Conservation (phyloP, 1,140 invertebrate genomes). For the Brachystomella parvula region DNA sequence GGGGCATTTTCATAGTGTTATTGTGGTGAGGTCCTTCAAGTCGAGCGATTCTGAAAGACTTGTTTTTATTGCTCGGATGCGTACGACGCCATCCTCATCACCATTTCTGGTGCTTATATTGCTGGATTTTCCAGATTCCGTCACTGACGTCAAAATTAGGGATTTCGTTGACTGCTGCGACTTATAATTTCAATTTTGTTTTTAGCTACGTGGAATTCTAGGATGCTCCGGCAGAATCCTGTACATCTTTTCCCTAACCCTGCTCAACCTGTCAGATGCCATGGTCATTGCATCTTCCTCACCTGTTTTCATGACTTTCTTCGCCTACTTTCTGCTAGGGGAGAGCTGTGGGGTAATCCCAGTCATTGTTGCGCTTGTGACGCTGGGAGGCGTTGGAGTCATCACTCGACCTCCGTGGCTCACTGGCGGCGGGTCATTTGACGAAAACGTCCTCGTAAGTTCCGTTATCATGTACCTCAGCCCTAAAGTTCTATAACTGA, state of each 20-base stretch:
- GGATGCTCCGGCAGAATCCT: constrained; percentile 8
- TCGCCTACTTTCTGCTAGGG: constrained; percentile 77
- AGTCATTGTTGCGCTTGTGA: constrained; percentile 67
- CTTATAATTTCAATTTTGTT: neutral
- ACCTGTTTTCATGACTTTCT: constrained; percentile 80
- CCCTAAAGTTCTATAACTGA: too few species aligned
- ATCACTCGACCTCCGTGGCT: constrained; percentile 58
- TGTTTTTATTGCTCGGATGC: too few species aligned
- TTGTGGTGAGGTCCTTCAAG: too few species aligned
- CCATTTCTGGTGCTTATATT: too few species aligned
- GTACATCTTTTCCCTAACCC: constrained; percentile 7
- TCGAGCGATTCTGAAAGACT: too few species aligned
- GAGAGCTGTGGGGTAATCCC: constrained; percentile 80
- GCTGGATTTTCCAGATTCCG: too few species aligned
- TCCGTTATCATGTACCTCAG: neutral
- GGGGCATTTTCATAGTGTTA: too few species aligned
- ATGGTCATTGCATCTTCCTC: constrained; percentile 12
- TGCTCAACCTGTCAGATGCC: constrained; percentile 5
- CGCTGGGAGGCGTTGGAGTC: constrained; percentile 71
- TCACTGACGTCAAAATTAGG: too few species aligned
- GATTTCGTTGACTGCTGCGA: neutral
- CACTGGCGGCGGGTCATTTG: constrained; percentile 13
- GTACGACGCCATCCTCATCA: too few species aligned
- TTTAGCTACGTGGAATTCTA: constrained; percentile 15
- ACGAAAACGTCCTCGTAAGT: constrained; percentile 28